Conservation (phyloP, 2,888 invertebrate species). For the Sceliomorpha sp. region DNA sequence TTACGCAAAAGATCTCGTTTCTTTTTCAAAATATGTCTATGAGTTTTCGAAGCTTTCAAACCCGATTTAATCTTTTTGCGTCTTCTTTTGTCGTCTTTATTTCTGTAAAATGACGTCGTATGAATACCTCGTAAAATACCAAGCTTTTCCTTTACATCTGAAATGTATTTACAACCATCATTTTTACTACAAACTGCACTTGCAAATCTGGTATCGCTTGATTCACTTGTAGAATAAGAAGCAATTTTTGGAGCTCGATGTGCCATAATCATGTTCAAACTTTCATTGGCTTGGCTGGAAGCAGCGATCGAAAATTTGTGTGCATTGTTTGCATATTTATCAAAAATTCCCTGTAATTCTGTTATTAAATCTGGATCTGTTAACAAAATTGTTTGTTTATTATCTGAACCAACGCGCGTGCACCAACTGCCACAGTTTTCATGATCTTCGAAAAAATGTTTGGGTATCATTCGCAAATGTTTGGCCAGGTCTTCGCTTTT, state of each 20-base stretch:
- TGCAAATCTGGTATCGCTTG: constrained; percentile 43
- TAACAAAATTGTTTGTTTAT: constrained; percentile 18
- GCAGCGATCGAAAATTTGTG: constrained; percentile 53
- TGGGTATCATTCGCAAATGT: constrained; percentile 31
- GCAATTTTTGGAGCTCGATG: constrained; percentile 56
- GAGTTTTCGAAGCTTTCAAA: too few relatives aligned
- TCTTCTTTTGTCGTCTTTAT: too few relatives aligned
- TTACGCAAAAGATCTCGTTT: too few relatives aligned
- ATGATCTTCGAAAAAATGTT: constrained; percentile 46
- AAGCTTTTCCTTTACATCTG: too few relatives aligned
- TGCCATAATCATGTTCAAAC: constrained; percentile 56
- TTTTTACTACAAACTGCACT: constrained; percentile 7
- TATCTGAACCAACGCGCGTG: constrained; percentile 3
- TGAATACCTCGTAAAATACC: too few relatives aligned
- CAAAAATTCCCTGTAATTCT: constrained; percentile 3
- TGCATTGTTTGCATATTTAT: constrained; percentile 50
- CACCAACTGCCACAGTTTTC: constrained; percentile 55
- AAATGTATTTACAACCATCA: too few relatives aligned
- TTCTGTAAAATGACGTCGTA: too few relatives aligned
- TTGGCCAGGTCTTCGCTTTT: constrained; percentile 28
- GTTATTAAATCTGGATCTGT: constrained; percentile 4
- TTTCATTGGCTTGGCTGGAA: constrained; percentile 58
- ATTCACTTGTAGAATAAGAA: constrained; percentile 38
- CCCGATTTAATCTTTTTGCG: too few relatives aligned
- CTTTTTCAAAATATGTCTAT: too few relatives aligned